Conservation (phyloP, 2,113 vertebrate species). For the Mustelus asterias region DNA sequence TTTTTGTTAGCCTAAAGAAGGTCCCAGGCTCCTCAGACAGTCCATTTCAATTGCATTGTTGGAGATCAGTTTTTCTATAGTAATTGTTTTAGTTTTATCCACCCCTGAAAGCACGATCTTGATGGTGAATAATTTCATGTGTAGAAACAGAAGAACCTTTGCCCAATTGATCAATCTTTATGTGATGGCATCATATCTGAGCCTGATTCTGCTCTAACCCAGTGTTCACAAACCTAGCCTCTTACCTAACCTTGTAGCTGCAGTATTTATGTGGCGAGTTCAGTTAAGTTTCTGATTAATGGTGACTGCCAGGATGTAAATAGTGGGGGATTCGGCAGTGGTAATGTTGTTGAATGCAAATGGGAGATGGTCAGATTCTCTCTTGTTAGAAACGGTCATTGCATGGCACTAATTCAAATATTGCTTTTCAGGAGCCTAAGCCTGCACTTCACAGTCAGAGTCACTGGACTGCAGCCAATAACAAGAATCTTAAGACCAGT, state of each 20-base stretch:
- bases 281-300: neutral
- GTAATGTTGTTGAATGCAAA: neutral
- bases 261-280: neutral
- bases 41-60: neutral
- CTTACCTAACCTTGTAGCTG: neutral
- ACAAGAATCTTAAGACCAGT: neutral
- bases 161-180: neutral
- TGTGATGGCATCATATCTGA: neutral
- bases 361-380: neutral
- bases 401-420: neutral
- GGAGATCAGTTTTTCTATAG: neutral
- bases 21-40: neutral
- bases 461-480: neutral
- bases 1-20: neutral
- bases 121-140: neutral
- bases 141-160: neutral
- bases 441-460: neutral
- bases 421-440: neutral
- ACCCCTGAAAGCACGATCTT: neutral
- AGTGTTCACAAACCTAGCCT: neutral
- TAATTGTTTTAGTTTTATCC: neutral
- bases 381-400: neutral
- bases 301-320: no score
- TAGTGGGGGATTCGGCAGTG: neutral
- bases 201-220: neutral